Base-by-base conservation (phyloP, 2,797 vertebrate species). In the Lithobates sylvaticus region DNA sequence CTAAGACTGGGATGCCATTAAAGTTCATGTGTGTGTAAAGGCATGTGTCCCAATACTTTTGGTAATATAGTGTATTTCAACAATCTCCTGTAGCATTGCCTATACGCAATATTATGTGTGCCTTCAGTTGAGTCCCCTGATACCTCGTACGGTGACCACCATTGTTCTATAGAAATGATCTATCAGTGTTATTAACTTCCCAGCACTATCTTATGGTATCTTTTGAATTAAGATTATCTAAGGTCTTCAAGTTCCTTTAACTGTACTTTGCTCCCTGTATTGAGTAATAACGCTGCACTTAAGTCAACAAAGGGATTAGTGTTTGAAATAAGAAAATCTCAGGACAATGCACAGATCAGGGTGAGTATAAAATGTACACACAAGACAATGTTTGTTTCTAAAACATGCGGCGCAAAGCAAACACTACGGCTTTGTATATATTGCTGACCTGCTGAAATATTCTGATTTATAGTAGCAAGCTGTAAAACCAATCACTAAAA, bases 331-430 rank as follows among this genome's bases (percentile, higher is more conserved):
- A 27, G 21, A 74, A 72, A 64, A 10, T 67, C 39, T 64, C 29
- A 74, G 18, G 0, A 32, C 32, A 72, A 84, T n/a, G 50, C 26
- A 15, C 18, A 23, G 13, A 72, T 78, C 67, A 72, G 65, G 80
- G 69, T 50, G 58, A 79, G 58, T 64, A 64, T 64, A 72, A 34
- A 79, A 42, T 61, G 77, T 36, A 64, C 67, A 68, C 76, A 78
- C 5, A 16, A 50, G 69, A 23, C 29, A 42, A 9, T 85, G 50
- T 54, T 74, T 80, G 27, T 15, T 68, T 65, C 68, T 47, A 50
- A 32, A 79, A 50, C 13, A 16, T 68, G 54, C 39, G 47, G 23
- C n/a, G 13, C 65, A 26, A 9, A 3, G 65, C 65, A 67, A 67
- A 67, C 65, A 67, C 2, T 26, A 10, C 3, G 5, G 10, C 65